A percentile compares a stretch with the other conserved stretches of the same genome.
These are phyloP conservation scores for Phaonia tiefii DNA, from an alignment of 2,888 invertebrate genomes.

Conservation along the genomic window DNA sequence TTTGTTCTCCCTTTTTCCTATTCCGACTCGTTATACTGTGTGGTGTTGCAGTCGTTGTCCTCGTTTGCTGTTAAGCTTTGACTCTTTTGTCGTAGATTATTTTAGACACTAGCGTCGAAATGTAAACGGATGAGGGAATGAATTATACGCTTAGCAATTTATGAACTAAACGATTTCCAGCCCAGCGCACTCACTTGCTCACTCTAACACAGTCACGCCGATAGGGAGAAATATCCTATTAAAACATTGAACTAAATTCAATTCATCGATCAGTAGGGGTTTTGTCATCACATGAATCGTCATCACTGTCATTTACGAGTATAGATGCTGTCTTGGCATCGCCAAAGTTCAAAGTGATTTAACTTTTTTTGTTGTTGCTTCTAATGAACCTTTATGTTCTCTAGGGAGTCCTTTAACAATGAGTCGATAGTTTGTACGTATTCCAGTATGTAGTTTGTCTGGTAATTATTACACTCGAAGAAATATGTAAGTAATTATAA, in stretches of 20 bases:
- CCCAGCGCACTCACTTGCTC: slow-evolving; percentile 5
- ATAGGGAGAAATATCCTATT: neutral
- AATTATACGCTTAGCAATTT: slow-evolving; percentile 66
- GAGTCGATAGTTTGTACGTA: slow-evolving; percentile 18
- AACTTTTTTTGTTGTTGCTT: slow-evolving; percentile 7
- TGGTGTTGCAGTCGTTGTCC: slow-evolving; percentile 7
- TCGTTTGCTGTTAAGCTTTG: slow-evolving; percentile 65
- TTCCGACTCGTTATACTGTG: neutral
- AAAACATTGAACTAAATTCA: slow-evolving; percentile 18
- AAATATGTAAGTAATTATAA: no score
- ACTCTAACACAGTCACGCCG: neutral
- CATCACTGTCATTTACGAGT: neutral
- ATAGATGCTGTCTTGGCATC: neutral
- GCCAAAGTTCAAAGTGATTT: slow-evolving; percentile 21
- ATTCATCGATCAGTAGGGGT: slow-evolving; percentile 8
- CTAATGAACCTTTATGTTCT: neutral
- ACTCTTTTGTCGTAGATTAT: slow-evolving; percentile 66
- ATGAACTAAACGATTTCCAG: slow-evolving; percentile 65
- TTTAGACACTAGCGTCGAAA: slow-evolving; percentile 67
- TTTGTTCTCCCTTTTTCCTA: slow-evolving; percentile 45
- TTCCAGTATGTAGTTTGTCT: no score
- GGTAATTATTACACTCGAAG: no score
- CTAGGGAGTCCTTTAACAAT: slow-evolving; percentile 12
- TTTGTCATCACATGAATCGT: neutral
- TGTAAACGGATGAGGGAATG: slow-evolving; percentile 66